These are phyloP conservation scores for Engystomops pustulosus DNA, from an alignment of 2,113 vertebrate species.

Conservation along the genomic window DNA sequence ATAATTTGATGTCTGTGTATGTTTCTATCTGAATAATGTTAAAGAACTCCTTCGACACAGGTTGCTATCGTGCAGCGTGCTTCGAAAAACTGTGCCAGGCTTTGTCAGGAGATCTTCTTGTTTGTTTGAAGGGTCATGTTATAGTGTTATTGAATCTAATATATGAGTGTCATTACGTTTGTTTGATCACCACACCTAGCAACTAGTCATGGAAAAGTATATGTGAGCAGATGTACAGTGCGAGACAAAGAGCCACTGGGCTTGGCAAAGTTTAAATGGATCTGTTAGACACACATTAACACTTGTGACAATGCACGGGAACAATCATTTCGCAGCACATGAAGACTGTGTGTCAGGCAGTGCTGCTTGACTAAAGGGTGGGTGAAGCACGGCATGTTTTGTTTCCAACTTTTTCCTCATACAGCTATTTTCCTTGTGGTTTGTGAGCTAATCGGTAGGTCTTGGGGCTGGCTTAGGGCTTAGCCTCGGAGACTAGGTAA, in stretches of 20 bases:
- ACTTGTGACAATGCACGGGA: constrained; percentile 61
- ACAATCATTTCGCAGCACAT: constrained; percentile 59
- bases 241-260: constrained; percentile 25
- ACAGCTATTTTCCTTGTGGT: constrained; percentile 27
- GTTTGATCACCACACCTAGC: constrained; percentile 53
- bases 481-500: background rate
- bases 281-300: constrained; percentile 47
- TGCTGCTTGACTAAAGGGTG: constrained; percentile 36
- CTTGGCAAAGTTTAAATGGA: constrained; percentile 46
- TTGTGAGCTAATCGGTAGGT: constrained; percentile 27
- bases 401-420: constrained; percentile 17
- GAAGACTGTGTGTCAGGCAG: constrained; percentile 4
- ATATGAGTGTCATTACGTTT: constrained; percentile 43
- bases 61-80: background rate
- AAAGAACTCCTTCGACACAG: background rate
- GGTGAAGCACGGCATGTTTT: constrained; percentile 23
- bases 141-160: constrained; percentile 33
- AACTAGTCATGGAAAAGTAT: constrained; percentile 44
- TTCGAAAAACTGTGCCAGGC: background rate
- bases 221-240: constrained; percentile 51
- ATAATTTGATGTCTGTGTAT: no score
- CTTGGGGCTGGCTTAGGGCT: constrained; percentile 19
- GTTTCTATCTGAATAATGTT: no score
- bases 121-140: constrained; percentile 48
- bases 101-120: constrained; percentile 25